Evolutionary conservation across 2,888 invertebrate genomes (phyloP).

Genomic region (Alloplasta piceator): DNA sequence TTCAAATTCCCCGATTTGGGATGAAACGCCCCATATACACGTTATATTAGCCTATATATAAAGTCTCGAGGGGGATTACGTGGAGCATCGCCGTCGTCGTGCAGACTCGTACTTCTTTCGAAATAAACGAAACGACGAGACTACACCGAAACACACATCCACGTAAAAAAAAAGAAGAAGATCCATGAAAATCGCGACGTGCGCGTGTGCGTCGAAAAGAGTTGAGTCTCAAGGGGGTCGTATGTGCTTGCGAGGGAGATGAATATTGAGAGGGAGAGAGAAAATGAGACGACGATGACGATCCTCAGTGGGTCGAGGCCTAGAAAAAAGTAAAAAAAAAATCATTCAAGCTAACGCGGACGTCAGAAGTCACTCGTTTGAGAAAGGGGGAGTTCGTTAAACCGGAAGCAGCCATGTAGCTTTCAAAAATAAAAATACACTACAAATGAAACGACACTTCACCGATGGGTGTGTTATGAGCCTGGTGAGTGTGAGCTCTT

Average conservation of each 20-base stretch:
- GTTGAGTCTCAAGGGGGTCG: conserved; percentile 24
- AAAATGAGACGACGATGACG: neutral
- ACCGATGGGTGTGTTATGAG: neutral
- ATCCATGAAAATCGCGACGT: neutral
- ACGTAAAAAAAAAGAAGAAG: neutral
- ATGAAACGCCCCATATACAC: neutral
- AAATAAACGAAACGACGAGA: conserved; percentile 42
- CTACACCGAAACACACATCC: conserved; percentile 6
- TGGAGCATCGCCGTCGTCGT: conserved; percentile 53
- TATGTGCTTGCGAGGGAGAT: conserved; percentile 6
- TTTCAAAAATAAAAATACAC: conserved; percentile 47
- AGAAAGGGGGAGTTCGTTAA: conserved; percentile 34
- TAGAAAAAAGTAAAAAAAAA: conserved; percentile 37
- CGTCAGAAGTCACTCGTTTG: conserved; percentile 34
- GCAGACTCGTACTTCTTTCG: conserved; percentile 44
- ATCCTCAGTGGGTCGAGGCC: conserved; percentile 58
- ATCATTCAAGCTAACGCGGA: conserved; percentile 47
- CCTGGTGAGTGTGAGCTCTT: neutral
- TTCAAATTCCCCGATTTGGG: too few relatives aligned
- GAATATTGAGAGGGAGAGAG: neutral
- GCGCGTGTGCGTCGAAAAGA: neutral
- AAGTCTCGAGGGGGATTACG: conserved; percentile 44
- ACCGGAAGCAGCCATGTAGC: conserved; percentile 45
- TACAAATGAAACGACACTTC: conserved; percentile 37
- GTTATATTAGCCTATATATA: conserved; percentile 1